Conservation (phyloP, 2,888 invertebrate species). For the Eutolmus rufibarbis region DNA sequence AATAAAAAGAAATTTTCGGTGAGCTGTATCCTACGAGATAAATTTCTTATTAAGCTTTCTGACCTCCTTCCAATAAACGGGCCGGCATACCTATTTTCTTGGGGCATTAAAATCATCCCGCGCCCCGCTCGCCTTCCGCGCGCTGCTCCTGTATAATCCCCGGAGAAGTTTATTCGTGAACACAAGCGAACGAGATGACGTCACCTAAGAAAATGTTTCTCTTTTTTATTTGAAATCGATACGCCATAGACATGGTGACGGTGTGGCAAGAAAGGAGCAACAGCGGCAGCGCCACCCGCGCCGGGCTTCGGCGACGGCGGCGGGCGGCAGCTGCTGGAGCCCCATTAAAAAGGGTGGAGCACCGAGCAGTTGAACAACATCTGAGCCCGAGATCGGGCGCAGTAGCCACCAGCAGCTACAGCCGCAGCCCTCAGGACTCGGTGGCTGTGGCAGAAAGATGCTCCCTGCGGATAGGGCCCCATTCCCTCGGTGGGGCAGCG, state of each 20-base stretch:
- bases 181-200: not conserved
- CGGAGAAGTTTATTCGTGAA: not conserved
- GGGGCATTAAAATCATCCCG: not conserved
- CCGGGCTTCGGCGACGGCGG: not conserved
- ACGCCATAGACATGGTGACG: not conserved
- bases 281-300: not conserved
- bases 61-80: not conserved
- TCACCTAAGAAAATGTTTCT: not conserved
- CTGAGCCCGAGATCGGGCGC: not conserved
- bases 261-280: not conserved
- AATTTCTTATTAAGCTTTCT: constrained; percentile 6
- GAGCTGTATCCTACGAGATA: not conserved
- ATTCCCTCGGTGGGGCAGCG: not conserved
- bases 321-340: not conserved
- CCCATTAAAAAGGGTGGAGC: not conserved
- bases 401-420: not conserved
- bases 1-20: not conserved
- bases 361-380: not conserved
- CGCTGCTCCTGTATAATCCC: not conserved
- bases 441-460: not conserved
- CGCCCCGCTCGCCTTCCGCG: too few species aligned
- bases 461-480: not conserved
- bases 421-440: not conserved
- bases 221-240: constrained; percentile 9
- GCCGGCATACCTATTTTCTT: not conserved